Evolutionary conservation across 2,797 vertebrate genomes (phyloP).

Genomic region (Platalea minor): DNA sequence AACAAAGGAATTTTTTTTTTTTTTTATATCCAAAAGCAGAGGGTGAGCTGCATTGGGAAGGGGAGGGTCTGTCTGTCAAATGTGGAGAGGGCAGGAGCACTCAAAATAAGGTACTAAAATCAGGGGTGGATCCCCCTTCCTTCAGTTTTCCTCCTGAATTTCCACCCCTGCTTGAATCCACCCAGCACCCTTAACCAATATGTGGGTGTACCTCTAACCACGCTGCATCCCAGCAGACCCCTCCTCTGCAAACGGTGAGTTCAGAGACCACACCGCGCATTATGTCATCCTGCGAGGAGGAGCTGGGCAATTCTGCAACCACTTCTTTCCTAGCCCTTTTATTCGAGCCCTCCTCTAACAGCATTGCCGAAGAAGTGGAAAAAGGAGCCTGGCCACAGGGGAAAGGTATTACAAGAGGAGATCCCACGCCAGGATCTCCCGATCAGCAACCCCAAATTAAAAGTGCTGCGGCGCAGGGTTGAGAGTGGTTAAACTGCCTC

Average conservation of each 20-base stretch:
- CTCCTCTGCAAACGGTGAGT: not conserved
- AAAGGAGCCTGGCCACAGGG: not conserved
- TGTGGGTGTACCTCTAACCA: not conserved
- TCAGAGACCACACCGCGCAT: constrained; percentile 18
- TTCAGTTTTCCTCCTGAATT: not conserved
- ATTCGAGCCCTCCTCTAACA: not conserved
- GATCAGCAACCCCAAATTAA: accelerated
- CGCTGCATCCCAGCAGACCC: not conserved
- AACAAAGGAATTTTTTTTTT: not conserved
- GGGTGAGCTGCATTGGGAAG: not conserved
- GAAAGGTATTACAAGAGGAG: not conserved
- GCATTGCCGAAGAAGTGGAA: not conserved
- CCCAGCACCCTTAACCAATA: not conserved
- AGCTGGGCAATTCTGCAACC: constrained; percentile 13
- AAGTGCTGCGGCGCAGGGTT: not conserved
- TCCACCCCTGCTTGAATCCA: not conserved
- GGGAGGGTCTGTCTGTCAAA: not conserved
- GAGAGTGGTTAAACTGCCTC: not conserved
- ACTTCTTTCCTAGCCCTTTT: not conserved
- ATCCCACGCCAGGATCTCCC: not conserved
- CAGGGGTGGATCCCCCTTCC: not conserved
- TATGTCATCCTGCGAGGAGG: constrained; percentile 62
- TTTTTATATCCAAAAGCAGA: not conserved
- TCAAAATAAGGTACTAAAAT: not conserved
- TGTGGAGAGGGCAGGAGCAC: not conserved